phyloP scores from a whole-genome alignment of 2,797 vertebrate species.

The Sylvilagus floridanus region DNA sequence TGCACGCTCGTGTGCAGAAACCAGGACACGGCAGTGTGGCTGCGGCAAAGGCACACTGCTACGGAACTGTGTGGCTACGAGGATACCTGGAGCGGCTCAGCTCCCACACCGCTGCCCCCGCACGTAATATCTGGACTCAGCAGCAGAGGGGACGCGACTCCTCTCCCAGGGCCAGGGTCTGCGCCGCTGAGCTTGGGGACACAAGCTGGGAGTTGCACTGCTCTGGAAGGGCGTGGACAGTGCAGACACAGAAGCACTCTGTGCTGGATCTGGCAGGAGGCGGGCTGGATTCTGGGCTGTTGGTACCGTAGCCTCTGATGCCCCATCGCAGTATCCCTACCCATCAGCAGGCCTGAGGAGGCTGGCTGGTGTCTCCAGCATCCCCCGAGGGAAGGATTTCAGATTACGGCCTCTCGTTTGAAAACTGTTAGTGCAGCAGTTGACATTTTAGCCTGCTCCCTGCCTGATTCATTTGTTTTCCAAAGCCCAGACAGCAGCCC shows the following conservation, averaged over 20 bases:
- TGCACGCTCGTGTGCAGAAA: neutral
- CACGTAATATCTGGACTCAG: neutral
- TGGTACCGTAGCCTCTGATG: neutral
- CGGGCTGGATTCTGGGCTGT: neutral
- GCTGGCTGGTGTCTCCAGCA: neutral
- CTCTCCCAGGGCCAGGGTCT: neutral
- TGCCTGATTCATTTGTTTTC: conserved; percentile 62
- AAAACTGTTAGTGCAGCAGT: conserved; percentile 50
- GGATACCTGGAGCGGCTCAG: too few species aligned
- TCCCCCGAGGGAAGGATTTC: conserved; percentile 3
- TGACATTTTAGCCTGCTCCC: conserved; percentile 28
- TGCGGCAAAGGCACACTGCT: neutral
- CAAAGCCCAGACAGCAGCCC: conserved; percentile 14
- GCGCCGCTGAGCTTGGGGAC: neutral
- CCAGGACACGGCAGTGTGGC: fast-evolving
- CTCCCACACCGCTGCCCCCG: neutral
- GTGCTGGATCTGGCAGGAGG: neutral
- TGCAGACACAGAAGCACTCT: neutral
- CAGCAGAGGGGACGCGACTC: neutral
- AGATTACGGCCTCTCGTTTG: conserved; percentile 4
- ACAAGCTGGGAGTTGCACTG: neutral
- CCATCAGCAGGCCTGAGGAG: neutral
- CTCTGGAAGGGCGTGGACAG: neutral
- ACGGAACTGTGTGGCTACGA: neutral
- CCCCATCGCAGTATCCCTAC: neutral